Evolutionary conservation across 2,113 vertebrate genomes (phyloP), one percentile per base, ranked within the genome.

Genomic region (Opisthocomus hoazin): DNA sequence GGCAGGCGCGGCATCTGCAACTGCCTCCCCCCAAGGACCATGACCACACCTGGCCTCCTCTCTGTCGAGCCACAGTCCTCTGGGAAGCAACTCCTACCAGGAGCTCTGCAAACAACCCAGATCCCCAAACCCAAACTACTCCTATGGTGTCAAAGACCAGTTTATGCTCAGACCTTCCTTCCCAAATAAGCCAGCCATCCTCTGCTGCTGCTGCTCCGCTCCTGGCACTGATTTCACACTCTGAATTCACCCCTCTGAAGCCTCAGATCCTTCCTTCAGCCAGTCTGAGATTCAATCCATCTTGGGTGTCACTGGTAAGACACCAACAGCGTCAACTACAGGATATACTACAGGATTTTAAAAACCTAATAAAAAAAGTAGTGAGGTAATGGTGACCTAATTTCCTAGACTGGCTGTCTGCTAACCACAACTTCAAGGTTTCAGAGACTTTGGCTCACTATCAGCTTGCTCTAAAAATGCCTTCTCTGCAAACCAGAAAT

Each of bases 361-460:
- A 73, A 39, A 81, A 84, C 74, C 4, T 18, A 57, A 53, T 41
- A 61, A 53, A 86, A 10, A 65, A 27, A 69, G 57, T 20, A 91
- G 90, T 89, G 94, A 97, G 94, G 96, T 96, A 97, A 97, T 85
- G 92, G 93, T 96, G 94, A 93, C 97, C 91, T 96, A 95, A 97
- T 97, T 97, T 97, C 93, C 95, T 97, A 71, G 92, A 81, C 93
- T 91, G 78, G 58, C 92, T 96, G 84, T 50, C 85, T 94, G 83
- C 93, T 96, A 96, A 93, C 87, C 95, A 94, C 93, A 97, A 91
- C 77, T 91, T 96, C n/a, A 95, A 96, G 65, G 92, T 93, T 96
- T 91, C 86, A 89, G 95, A 96, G 84, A 91, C 81, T 94, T 74
- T 95, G 96, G 94, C 93, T 94, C 50, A 36, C 78, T 91, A 73